Base-by-base conservation (phyloP, 2,888 invertebrate species). In the Apoderus coryli region DNA sequence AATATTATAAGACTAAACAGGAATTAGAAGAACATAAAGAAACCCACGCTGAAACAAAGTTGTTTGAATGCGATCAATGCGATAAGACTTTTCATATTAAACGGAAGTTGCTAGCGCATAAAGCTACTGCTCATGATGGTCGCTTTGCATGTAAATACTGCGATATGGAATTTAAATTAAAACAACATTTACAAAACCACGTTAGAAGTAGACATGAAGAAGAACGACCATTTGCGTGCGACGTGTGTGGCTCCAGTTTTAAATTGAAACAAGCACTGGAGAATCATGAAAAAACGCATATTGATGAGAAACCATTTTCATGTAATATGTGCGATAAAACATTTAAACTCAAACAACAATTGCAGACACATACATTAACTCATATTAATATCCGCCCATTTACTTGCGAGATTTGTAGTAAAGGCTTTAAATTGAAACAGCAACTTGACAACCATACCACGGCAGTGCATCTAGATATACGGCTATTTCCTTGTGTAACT, bases 211-310 rank as follows among this genome's bases (percentile, higher is more conserved):
- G 34, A 10, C 46, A 46, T 37, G 27, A 34, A 2, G 40, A 42
- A 12, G 36, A 38, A 10, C 43, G 41, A 29, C 41, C 42, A 10
- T 46, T 43, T 25, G 12, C 31, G 12, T 46, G 46, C 32, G 30
- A 31, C 7, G 25, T 30, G 7, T 46, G 46, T 29, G 30, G 31
- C n/a, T 45, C 44, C 27, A 24, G 36, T 10, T 46, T 45, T 25
- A 36, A 33, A 22, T 38, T 41, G 16, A 44, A 44, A 29, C 45
- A 45, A 22, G 45, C 45, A 31, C 32, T 46, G 22, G 41, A 45
- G 23, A 41, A 40, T 11, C 46, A 46, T 27, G 23, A 31, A 10
- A 40, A 43, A 22, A 43, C 43, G 10, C 46, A 46, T 38, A 22
- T 42, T 3, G 36, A 38, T n/a, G 33, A 38, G 16, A 34, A 38